phyloP scores from a whole-genome alignment of 2,797 vertebrate genomes.

The Sardinella longiceps region DNA sequence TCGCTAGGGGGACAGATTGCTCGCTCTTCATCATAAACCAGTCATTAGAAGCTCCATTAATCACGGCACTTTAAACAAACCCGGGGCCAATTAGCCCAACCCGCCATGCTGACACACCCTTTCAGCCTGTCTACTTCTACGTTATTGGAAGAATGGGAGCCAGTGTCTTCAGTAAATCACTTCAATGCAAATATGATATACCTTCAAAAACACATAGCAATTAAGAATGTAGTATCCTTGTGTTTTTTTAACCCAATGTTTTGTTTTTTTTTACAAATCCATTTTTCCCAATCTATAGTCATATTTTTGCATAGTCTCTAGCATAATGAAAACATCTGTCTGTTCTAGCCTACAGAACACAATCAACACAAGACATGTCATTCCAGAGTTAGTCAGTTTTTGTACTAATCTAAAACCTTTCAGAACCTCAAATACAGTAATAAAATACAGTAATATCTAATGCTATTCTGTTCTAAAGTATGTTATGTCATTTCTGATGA shows the following conservation, averaged over 20 bases:
- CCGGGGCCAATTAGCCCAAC: constrained; percentile 61
- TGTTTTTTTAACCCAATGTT: neutral
- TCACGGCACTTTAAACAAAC: constrained; percentile 63
- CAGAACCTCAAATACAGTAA: no score
- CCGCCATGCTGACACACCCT: constrained; percentile 32
- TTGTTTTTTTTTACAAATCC: neutral
- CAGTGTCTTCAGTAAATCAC: constrained; percentile 45
- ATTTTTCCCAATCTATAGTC: neutral
- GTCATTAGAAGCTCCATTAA: constrained; percentile 65
- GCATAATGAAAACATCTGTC: no score
- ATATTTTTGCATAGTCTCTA: no score
- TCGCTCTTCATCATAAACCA: constrained; percentile 57
- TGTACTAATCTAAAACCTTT: no score
- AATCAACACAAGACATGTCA: no score
- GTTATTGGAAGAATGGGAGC: constrained; percentile 46
- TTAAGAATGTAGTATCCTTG: neutral
- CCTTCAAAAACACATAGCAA: neutral
- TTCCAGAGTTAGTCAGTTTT: no score
- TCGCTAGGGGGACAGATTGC: constrained; percentile 50
- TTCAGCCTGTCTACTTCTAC: constrained; percentile 45
- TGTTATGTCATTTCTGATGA: no score
- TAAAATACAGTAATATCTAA: no score
- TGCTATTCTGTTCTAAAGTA: no score
- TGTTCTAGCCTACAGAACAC: no score
- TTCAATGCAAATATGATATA: neutral